These are phyloP conservation scores for Ramazzottius varieornatus DNA, from an alignment of 2,888 invertebrate genomes.

Conservation along the genomic window DNA sequence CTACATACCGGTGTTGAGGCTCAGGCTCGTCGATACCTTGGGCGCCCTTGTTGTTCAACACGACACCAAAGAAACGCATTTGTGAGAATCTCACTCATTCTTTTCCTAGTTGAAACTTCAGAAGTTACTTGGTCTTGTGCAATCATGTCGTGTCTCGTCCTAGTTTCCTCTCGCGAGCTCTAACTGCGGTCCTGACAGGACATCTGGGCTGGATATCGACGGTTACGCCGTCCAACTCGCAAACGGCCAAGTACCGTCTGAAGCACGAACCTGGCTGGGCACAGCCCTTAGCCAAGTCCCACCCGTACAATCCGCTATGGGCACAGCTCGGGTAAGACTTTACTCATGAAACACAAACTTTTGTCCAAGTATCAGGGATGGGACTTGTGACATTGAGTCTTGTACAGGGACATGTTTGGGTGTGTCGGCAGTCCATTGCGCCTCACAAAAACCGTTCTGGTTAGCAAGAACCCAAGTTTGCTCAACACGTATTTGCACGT, in stretches of 20 bases:
- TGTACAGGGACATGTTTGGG: background rate
- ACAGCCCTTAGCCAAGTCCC: slow-evolving; percentile 29
- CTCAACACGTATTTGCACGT: slow-evolving; percentile 30
- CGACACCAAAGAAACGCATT: background rate
- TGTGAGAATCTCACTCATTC: no score
- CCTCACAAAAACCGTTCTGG: background rate
- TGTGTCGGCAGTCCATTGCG: background rate
- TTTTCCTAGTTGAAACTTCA: no score
- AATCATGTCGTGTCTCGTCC: no score
- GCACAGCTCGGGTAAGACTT: slow-evolving; percentile 41
- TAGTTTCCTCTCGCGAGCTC: slow-evolving; percentile 64
- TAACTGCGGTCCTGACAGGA: slow-evolving; percentile 62
- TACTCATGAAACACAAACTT: slow-evolving; percentile 9
- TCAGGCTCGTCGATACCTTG: background rate
- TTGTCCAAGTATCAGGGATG: background rate
- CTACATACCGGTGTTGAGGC: background rate
- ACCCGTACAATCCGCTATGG: slow-evolving; percentile 66
- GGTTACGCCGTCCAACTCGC: slow-evolving; percentile 29
- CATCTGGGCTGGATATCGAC: slow-evolving; percentile 75
- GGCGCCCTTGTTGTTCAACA: background rate
- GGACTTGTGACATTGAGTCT: background rate
- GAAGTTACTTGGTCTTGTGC: no score
- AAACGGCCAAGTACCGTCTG: slow-evolving; percentile 20
- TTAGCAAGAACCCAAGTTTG: background rate
- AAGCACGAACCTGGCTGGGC: slow-evolving; percentile 25